Base-by-base conservation (phyloP, 2,888 invertebrate species). In the Ennomos quercinarius region DNA sequence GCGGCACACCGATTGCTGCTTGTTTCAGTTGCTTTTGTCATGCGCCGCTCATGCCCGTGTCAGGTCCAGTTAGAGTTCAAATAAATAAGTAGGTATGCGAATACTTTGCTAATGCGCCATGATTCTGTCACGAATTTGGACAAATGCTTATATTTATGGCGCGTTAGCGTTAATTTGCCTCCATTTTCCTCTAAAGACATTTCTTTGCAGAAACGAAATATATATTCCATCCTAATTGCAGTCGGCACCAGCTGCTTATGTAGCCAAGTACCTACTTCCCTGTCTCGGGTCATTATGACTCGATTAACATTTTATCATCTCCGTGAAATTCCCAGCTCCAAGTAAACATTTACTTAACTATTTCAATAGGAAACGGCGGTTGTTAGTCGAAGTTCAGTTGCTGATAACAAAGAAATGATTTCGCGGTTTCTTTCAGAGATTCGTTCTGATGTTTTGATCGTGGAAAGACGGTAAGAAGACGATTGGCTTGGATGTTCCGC, bases 361-460 rank as follows among this genome's bases (percentile, higher is more conserved):
- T 55, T 61, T 59, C 64, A 61, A 63, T 71, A 71, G 71, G 61
- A 66, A 72, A 71, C 47, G 47, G 57, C 55, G 47, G 37, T 56
- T 39, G 37, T 51, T 57, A 51, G 61, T 69, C 51, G 41, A 67
- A 69, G 73, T 57, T 74, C 72, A 74, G 61, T 70, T 61, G 69
- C 44, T 73, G 27, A 51, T 52, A 71, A 78, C 74, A 79, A 77
- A 70, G 53, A 58, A 44, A 59, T 48, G 62, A 72, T 73, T 72
- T 69, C 66, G 60, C 67, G 71, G 64, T 63, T 64, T 64, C 55
- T 69, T 53, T 66, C 69, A 57, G 51, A 57, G 66, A 79, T 79
- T 79, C 66, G 77, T 76, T 78, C 64, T 73, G 46, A 72, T 54
- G 64, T 53, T 67, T 70, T 70, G 67, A 67, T 65, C 45, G 59